Percentiles rank a stretch among this genome's conserved stretches.
These are phyloP conservation scores for Hyperopisus bebe DNA, from an alignment of 2,113 vertebrate genomes.

Conservation along the genomic window DNA sequence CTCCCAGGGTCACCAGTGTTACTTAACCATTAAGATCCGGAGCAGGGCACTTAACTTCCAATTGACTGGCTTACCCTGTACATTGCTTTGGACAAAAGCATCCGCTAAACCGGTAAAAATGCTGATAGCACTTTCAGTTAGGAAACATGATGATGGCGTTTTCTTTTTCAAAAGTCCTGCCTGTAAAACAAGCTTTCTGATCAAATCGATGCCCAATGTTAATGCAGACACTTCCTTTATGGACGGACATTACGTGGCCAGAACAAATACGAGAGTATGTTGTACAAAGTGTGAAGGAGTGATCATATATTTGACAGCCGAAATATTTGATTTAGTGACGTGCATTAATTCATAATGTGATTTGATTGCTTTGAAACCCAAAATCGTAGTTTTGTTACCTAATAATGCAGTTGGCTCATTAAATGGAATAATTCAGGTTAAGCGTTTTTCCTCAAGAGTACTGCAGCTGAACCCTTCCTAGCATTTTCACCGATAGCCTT, in stretches of 20 bases:
- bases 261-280: background rate
- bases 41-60: background rate
- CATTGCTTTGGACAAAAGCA: background rate
- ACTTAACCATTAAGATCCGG: background rate
- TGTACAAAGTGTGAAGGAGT: background rate
- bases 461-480: background rate
- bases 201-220: background rate
- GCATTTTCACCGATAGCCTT: background rate
- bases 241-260: background rate
- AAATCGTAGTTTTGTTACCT: background rate
- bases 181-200: background rate
- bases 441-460: background rate
- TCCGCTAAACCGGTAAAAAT: background rate
- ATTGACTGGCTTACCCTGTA: background rate
- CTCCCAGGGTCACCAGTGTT: background rate
- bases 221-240: background rate
- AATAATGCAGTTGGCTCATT: background rate
- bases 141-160: background rate
- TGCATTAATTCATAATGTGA: background rate
- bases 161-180: background rate
- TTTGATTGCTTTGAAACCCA: background rate
- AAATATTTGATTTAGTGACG: background rate
- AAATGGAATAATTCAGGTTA: background rate
- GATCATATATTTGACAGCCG: background rate
- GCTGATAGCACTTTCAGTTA: background rate